Conservation (phyloP, 2,797 vertebrate species). For the Cyprinodon diabolis region DNA sequence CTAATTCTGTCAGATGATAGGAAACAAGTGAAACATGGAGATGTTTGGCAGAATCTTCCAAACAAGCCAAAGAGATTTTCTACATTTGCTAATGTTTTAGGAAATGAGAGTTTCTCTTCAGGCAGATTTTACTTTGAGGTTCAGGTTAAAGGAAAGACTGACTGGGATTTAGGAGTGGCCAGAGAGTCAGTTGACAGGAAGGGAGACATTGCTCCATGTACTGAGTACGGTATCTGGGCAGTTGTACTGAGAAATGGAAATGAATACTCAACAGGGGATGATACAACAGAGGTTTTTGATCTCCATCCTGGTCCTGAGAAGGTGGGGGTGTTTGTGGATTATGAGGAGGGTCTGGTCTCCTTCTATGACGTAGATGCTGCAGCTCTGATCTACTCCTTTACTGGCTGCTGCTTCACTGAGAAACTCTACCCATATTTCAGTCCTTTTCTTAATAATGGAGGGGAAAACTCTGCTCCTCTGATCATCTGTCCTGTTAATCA, state of each 20-base stretch:
- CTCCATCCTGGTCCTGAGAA: too few species aligned
- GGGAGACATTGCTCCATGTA: not conserved
- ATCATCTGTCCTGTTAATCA: not conserved
- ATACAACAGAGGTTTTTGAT: not conserved
- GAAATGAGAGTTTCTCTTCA: not conserved
- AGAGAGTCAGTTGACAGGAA: not conserved
- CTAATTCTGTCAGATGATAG: not conserved
- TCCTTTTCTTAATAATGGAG: not conserved
- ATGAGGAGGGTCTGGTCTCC: too few species aligned
- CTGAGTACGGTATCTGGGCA: not conserved
- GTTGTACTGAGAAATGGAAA: not conserved
- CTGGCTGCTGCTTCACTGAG: not conserved
- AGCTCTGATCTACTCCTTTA: too few species aligned
- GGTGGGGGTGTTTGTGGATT: too few species aligned
- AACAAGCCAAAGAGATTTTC: conserved; percentile 1
- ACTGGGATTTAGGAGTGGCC: not conserved
- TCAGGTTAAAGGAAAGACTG: conserved; percentile 8
- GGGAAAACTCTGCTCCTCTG: not conserved
- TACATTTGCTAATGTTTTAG: not conserved
- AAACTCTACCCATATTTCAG: not conserved
- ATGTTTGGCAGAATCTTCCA: not conserved
- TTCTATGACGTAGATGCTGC: too few species aligned
- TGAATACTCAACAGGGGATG: not conserved
- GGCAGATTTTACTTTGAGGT: conserved; percentile 11
- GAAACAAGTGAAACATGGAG: not conserved